Conservation (phyloP, 2,797 vertebrate genomes). For the Melanotaenia pygmaea region DNA sequence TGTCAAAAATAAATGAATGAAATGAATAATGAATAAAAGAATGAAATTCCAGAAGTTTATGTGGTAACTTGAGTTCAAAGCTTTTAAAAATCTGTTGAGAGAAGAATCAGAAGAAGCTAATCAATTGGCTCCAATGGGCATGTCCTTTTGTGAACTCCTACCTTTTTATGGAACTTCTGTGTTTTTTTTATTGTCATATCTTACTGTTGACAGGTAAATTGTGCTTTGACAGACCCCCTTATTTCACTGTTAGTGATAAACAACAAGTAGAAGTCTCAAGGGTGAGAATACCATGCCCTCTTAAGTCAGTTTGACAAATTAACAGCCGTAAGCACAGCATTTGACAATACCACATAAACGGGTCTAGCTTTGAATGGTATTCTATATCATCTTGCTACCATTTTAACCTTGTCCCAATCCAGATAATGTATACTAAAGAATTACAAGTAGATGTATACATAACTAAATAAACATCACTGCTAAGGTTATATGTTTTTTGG, state of each 20-base stretch:
- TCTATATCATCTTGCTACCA: constrained; percentile 37
- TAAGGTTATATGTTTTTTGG: constrained; percentile 42
- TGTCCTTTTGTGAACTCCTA: constrained; percentile 12
- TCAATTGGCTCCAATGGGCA: constrained; percentile 6
- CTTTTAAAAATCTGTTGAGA: constrained; percentile 12
- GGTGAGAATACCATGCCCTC: constrained; percentile 55
- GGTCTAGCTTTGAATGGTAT: constrained; percentile 37
- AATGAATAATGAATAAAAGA: too few relatives aligned
- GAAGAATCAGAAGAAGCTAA: constrained; percentile 2
- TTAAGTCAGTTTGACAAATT: constrained; percentile 72
- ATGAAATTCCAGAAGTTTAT: constrained; percentile 4
- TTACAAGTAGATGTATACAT: constrained; percentile 35
- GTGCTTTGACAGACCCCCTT: constrained; percentile 48
- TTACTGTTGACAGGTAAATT: constrained; percentile 56
- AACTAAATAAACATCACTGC: constrained; percentile 33
- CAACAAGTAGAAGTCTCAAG: constrained; percentile 55
- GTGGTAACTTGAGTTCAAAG: constrained; percentile 1
- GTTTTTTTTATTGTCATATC: constrained; percentile 42
- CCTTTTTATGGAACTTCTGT: constrained; percentile 32
- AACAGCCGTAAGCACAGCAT: constrained; percentile 52
- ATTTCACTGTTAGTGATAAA: constrained; percentile 68
- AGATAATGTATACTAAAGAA: constrained; percentile 7
- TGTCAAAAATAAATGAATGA: too few relatives aligned
- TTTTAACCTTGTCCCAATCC: constrained; percentile 21
- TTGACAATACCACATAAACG: constrained; percentile 49